Base-by-base conservation (phyloP, 2,797 vertebrate species). In the Ciconia nigra region DNA sequence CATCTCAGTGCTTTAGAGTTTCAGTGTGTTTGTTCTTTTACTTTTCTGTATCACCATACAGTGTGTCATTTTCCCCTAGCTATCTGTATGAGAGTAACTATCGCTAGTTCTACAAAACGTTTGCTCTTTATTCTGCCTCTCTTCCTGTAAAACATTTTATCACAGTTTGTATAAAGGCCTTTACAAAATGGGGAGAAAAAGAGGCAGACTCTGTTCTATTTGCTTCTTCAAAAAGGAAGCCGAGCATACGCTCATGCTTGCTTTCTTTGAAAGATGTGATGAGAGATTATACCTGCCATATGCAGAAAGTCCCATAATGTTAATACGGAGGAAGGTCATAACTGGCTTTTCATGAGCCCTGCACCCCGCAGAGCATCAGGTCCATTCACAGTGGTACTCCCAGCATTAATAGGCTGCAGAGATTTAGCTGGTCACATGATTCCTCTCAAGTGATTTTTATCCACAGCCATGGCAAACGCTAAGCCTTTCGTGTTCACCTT, bases 91-190 rank as follows among this genome's bases (percentile, higher is more conserved):
- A 94, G 37, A 87, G 85, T 44, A 73, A 74, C 82, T 90, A 57
- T 80, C 3, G 3, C 51, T 70, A 37, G 44, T 72, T 86, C 87
- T 92, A 9, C 67, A 21, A 87, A 95, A 67, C 5, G 0, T 91
- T 86, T 82, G 58, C n/a, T 81, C 74, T 95, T 95, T 92, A 88
- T 91, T 91, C 88, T 94, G 37, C 52, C 22, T 83, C 69, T 95
- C 21, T 81, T 95, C 46, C 61, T 89, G 44, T 46, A 87, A 89
- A 94, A 84, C 12, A 66, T 87, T 96, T 92, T 85, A 78, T 86
- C 82, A 21, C 66, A 61, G 66, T 83, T 90, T 91, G n/a, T 63
- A 87, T 54, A 94, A 93, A 92, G 65, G 41, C 24, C 72, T 95
- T 85, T 74, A 65, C n/a, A 93, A 90, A 94, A 90, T 10, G 20